Evolutionary conservation across 2,888 invertebrate species (phyloP), one percentile per base, ranked within the genome.

Genomic region (Pyrgus malvae): DNA sequence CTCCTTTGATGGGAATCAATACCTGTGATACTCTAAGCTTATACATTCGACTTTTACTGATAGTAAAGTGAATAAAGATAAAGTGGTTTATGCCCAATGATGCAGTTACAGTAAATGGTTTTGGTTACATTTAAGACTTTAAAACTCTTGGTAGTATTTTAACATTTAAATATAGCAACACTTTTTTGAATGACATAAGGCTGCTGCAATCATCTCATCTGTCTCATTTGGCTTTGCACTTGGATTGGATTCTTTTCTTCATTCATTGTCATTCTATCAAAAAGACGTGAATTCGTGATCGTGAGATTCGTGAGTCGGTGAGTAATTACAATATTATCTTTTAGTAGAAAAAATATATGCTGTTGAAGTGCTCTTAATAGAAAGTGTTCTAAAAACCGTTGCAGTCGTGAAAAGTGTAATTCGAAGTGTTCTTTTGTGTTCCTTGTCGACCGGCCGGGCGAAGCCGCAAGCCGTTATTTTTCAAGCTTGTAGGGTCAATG

Each of bases 401-500:
- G 31, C 41, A 12, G 4, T 50, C 55, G 55, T 58, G 19, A 1
- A 35, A 56, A 60, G 59, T 59, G 29, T 37, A 33, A 40, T 61
- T 63, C 45, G 40, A 54, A 61, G 65, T 64, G 62, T 61, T 66
- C 63, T 65, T 61, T 64, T 33, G 59, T 61, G 60, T 62, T 63
- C 59, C 60, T 6, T 55, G 59, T 59, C 59, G 38, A 56, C 63
- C 64, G 62, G 67, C 63, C 59, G 63, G 62, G 59, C 56, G 62
- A 64, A 68, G 69, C 17, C 49, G 56, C 49, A 63, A 66, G 83
- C 88, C 88, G 88, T 89, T 89, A 89, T 81, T 87, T 87, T 89
- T 87, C 76, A 83, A 86, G 78, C 85, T 83, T 76, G 72, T 72
- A 66, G 76, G 88, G 88, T 89, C 88, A 88, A 75, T 83, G 88